Evolutionary conservation across 2,797 vertebrate species (phyloP).

Genomic region (Echiichthys vipera): DNA sequence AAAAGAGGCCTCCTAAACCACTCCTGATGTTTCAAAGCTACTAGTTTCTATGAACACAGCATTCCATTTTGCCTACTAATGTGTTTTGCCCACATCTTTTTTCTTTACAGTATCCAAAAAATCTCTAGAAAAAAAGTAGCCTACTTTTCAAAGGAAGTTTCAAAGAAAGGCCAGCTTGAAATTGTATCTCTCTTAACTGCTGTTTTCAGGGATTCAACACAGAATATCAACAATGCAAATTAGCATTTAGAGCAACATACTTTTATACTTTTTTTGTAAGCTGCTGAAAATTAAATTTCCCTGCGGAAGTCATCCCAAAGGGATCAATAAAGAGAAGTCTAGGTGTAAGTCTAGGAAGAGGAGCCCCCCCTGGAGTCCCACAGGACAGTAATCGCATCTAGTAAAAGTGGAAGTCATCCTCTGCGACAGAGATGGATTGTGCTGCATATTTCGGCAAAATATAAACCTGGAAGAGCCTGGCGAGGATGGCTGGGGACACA

Average conservation of each 20-base stretch:
- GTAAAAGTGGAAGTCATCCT: slow-evolving; percentile 70
- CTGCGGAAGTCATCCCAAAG: too few species aligned
- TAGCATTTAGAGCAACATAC: slow-evolving; percentile 72
- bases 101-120: slow-evolving; percentile 31
- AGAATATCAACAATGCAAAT: slow-evolving; percentile 78
- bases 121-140: slow-evolving; percentile 3
- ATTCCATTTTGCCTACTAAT: slow-evolving; percentile 41
- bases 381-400: slow-evolving; percentile 64
- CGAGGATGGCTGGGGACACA: slow-evolving; percentile 51
- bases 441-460: slow-evolving; percentile 74
- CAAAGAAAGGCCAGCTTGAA: slow-evolving; percentile 47
- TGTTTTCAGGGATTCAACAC: slow-evolving; percentile 57
- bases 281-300: too few species aligned
- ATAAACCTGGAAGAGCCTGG: slow-evolving; percentile 37
- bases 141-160: slow-evolving; percentile 49
- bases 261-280: too few species aligned
- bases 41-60: slow-evolving; percentile 33
- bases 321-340: too few species aligned
- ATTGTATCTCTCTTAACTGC: slow-evolving; percentile 46
- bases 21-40: slow-evolving; percentile 29
- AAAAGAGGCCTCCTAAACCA: slow-evolving; percentile 21
- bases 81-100: slow-evolving; percentile 47
- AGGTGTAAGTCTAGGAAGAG: too few species aligned
- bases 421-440: slow-evolving; percentile 74
- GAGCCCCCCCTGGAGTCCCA: slow-evolving; percentile 63